Evolutionary conservation across 2,888 invertebrate genomes (phyloP), one percentile per base, ranked within the genome.

Genomic region (Drosophila affinis): DNA sequence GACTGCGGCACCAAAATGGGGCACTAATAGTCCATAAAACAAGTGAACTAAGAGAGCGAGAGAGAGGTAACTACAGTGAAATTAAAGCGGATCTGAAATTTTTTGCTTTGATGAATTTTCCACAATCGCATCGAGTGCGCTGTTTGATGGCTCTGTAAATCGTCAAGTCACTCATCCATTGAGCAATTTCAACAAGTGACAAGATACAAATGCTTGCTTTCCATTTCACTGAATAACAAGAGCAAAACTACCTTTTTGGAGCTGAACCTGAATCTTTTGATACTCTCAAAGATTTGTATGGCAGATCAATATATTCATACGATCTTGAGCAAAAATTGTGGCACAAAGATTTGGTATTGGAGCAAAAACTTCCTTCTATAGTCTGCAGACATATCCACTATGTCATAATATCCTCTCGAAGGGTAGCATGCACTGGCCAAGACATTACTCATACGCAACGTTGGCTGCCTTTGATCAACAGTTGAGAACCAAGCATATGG

Each of bases 401-500:
- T 7, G 27, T 27, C 27, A 27, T 27, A 6, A 27, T 27, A 27
- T 27, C 27, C 9, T 27, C 27, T 2, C 27, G 9, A 27, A 27
- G 27, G 27, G 27, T 27, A 27, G 7, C 34, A 67, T 60, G 60
- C 77, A 76, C 76, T 71, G 59, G 64, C 48, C 55, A 61, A 51
- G 57, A 53, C 53, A 68, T 79, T 64, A 62, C 79, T 70, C 86
- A 81, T 81, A 75, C 76, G 79, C 76, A 63, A 34, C 65, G 73
- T 64, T 63, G 63, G 14, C 27, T 47, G 39, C 3, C 39, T 39
- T n/a, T 47, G 62, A 62, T 67, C 72, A 67, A 67, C 67, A 67
- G 67, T 51, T 71, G 67, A 71, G 67, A 67, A 71, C 72, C 34
- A n/a, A 54, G 54, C 56, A 74, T 74, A 65, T 74, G 67, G 48